Conservation (phyloP, 2,797 vertebrate genomes). For the Novumbra hubbsi region DNA sequence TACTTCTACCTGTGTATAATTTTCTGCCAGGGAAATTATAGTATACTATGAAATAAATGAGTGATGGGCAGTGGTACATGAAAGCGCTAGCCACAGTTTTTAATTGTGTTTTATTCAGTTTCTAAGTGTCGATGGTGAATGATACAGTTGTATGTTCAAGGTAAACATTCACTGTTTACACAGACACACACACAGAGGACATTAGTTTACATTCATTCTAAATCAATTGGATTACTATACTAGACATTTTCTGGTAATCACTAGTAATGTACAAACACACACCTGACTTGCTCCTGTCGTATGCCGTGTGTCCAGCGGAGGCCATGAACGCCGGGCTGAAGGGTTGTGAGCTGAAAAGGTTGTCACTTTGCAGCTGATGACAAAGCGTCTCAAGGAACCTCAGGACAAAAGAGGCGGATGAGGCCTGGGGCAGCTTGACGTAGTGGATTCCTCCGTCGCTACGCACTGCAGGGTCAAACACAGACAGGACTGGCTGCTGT, state of each 20-base stretch:
- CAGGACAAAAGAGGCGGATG: conserved; percentile 91
- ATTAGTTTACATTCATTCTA: too few species aligned
- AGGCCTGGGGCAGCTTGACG: conserved; percentile 89
- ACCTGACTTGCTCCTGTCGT: conserved; percentile 8
- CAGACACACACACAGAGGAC: too few species aligned
- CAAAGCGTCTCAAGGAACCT: conserved; percentile 95
- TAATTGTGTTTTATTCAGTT: background rate
- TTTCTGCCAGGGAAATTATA: too few species aligned
- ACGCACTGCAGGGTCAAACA: conserved; percentile 70
- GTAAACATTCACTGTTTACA: background rate
- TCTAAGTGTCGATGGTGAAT: background rate
- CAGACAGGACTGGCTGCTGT: background rate
- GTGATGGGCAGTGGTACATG: background rate
- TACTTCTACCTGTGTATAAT: background rate
- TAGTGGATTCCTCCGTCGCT: conserved; percentile 91
- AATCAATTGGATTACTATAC: too few species aligned
- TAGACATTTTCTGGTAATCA: too few species aligned
- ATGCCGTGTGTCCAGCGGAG: background rate
- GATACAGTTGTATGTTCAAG: background rate
- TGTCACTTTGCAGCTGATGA: conserved; percentile 89
- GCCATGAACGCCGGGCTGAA: conserved; percentile 78
- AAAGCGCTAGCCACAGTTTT: background rate
- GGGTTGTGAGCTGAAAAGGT: conserved; percentile 93
- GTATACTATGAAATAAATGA: background rate
- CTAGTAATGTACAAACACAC: too few species aligned